Evolutionary conservation across 2,888 invertebrate genomes (phyloP), one percentile per base, ranked within the genome.

Genomic region (Protophormia terraenovae): DNA sequence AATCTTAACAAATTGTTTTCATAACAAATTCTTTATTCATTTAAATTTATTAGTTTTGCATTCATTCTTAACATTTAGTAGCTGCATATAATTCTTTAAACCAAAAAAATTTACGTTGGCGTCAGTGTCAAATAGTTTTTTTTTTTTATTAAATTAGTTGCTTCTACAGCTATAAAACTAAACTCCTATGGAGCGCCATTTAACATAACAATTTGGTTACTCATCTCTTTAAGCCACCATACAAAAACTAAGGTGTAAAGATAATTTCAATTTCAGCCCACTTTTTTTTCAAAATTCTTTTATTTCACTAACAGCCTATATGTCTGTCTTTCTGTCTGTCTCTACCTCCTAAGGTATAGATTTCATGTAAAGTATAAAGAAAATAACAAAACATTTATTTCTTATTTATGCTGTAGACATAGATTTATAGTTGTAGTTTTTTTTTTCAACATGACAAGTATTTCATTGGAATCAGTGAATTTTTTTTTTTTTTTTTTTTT

Each of bases 81-180:
- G n/a, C n/a, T n/a, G n/a, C n/a, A n/a, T n/a, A 47, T 32, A 38
- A 35, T 58, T 8, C 7, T 3, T 29, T 16, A n/a, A n/a, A n/a
- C 12, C 10, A 12, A 10, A 22, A 29, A n/a, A n/a, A 32, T 72
- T 75, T 64, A 84, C 73, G 85, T 85, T 85, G 85, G 85, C 85
- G 85, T 85, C 85, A 82, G 69, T 78, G 73, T 78, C 72, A 85
- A 82, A 78, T 82, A 53, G 73, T 81, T 77, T 81, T 75, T 75
- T 47, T 81, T 73, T 77, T 67, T 76, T 47, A 72, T 80, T 80
- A 73, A 67, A 12, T 78, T 6, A 24, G 35, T 29, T 75, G 58
- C 29, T 62, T 22, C 29, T 16, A 10, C 27, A 22, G 47, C n/a
- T n/a, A n/a, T n/a, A n/a, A n/a, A n/a, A n/a, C n/a, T n/a, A n/a